Percentiles rank a stretch among this genome's conserved stretches.
These are phyloP conservation scores for Drosophila sechellia DNA, from an alignment of 1,140 invertebrate species.

Conservation along the genomic window DNA sequence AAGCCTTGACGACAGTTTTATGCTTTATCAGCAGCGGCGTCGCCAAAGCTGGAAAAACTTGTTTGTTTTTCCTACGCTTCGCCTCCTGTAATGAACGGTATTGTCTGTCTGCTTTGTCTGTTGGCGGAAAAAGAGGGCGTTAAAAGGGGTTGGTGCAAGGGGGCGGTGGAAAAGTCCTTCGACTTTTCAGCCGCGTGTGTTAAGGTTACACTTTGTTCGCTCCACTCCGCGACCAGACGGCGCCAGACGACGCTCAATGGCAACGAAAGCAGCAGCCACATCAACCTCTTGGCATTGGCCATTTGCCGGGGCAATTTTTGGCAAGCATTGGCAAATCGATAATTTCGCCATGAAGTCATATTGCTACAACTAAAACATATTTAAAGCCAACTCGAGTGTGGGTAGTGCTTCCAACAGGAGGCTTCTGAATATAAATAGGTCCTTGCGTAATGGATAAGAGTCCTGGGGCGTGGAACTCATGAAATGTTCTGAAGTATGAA, in stretches of 20 bases:
- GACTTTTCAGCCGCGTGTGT: constrained; percentile 48
- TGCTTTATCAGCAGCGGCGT: constrained; percentile 65
- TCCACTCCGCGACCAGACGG: constrained; percentile 64
- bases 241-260: constrained; percentile 50
- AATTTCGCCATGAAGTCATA: constrained; percentile 58
- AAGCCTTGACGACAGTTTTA: constrained; percentile 65
- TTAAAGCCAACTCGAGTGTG: constrained; percentile 47
- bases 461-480: constrained; percentile 2
- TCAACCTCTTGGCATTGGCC: constrained; percentile 52
- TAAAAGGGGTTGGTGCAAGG: background rate
- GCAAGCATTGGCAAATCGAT: constrained; percentile 67
- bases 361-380: constrained; percentile 52
- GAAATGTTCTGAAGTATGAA: background rate
- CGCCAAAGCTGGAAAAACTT: constrained; percentile 44
- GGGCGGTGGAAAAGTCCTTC: background rate
- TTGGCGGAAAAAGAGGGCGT: constrained; percentile 3
- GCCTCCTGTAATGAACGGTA: constrained; percentile 62
- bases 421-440: constrained; percentile 17
- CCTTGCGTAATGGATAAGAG: background rate
- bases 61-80: constrained; percentile 68
- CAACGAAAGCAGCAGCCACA: constrained; percentile 13
- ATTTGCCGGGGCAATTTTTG: constrained; percentile 42
- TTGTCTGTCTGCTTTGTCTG: constrained; percentile 41
- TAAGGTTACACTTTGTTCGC: constrained; percentile 76
- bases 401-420: background rate